phyloP scores from a whole-genome alignment of 2,888 invertebrate genomes.

The Eudasyphora cyanicolor region DNA sequence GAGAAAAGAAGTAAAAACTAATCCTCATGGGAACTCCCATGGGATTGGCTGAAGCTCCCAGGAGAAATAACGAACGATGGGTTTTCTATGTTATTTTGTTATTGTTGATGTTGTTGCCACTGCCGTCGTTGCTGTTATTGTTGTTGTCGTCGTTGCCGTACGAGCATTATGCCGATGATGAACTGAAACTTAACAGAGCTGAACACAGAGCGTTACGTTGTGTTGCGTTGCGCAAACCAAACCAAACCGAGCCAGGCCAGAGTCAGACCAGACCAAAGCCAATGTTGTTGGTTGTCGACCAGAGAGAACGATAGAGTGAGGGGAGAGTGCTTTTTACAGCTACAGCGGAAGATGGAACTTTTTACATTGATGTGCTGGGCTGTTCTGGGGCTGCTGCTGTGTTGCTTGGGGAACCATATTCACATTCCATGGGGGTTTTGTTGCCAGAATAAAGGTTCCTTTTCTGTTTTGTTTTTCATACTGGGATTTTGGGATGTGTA shows the following conservation, averaged over 20 bases:
- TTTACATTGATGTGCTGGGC: constrained; percentile 50
- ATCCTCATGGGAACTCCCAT: constrained; percentile 75
- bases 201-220: constrained; percentile 48
- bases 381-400: constrained; percentile 40
- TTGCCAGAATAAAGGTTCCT: constrained; percentile 60
- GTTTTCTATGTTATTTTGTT: constrained; percentile 78
- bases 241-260: neutral
- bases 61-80: constrained; percentile 80
- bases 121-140: constrained; percentile 42
- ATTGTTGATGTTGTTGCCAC: constrained; percentile 48
- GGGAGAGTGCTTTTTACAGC: constrained; percentile 10
- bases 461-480: constrained; percentile 61
- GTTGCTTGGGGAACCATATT: constrained; percentile 65
- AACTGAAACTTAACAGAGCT: constrained; percentile 58
- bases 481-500: constrained; percentile 64
- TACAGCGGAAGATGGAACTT: constrained; percentile 33
- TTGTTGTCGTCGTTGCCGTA: constrained; percentile 45
- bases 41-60: constrained; percentile 78
- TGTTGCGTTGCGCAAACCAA: constrained; percentile 61
- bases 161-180: constrained; percentile 56
- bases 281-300: neutral
- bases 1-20: constrained; percentile 66
- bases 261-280: constrained; percentile 16
- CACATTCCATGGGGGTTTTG: constrained; percentile 59
- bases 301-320: too few relatives aligned